Conservation (phyloP, 1,140 invertebrate species). For the Paraescarpia echinospica region DNA sequence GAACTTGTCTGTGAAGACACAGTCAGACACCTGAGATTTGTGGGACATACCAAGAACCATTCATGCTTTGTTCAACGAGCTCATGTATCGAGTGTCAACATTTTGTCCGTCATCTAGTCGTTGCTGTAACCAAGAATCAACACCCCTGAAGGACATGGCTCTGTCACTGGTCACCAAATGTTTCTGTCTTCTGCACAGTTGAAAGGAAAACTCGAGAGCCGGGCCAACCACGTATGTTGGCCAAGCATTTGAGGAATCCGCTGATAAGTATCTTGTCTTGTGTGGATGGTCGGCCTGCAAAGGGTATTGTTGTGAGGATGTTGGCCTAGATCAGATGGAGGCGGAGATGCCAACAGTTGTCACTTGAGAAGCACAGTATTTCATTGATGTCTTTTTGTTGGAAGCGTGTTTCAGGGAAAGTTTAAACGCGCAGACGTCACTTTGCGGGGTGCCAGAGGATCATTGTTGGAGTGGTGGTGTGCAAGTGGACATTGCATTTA, state of each 20-base stretch:
- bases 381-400: background rate
- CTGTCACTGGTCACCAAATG: background rate
- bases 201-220: background rate
- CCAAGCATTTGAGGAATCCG: background rate
- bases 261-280: background rate
- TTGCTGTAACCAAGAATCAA: background rate
- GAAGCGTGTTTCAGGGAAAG: background rate
- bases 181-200: background rate
- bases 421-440: background rate
- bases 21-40: background rate
- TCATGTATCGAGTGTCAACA: background rate
- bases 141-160: background rate
- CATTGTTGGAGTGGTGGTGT: background rate
- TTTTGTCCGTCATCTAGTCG: background rate
- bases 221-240: background rate
- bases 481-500: background rate
- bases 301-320: background rate
- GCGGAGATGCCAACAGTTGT: background rate
- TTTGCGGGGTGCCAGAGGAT: background rate
- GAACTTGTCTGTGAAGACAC: background rate
- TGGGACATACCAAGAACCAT: background rate
- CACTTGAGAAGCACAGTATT: background rate
- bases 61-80: background rate
- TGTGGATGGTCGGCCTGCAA: background rate
- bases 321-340: background rate